Evolutionary conservation across 2,113 vertebrate species (phyloP).

Genomic region (Pelecanus crispus): DNA sequence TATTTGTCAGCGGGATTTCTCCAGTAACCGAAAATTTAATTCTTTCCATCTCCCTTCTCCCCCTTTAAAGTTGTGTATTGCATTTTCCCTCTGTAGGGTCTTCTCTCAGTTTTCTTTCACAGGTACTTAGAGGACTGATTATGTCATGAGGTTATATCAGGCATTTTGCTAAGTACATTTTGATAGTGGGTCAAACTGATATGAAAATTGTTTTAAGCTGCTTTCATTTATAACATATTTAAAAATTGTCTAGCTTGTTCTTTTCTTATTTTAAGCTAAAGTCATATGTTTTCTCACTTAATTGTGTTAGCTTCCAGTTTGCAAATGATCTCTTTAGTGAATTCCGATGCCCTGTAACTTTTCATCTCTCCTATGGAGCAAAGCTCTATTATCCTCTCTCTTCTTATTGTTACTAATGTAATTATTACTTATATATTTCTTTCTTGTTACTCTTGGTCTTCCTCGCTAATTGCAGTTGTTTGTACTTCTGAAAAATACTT

Average conservation of each 20-base stretch:
- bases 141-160: not conserved
- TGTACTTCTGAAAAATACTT: constrained; percentile 24
- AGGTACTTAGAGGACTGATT: not conserved
- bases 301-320: not conserved
- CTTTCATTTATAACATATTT: not conserved
- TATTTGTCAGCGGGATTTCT: not conserved
- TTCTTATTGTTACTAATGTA: not conserved
- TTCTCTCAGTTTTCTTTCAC: not conserved
- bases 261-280: not conserved
- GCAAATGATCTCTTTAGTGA: not conserved
- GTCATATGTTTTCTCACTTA: not conserved
- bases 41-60: not conserved
- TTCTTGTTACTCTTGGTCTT: not conserved
- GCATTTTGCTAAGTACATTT: not conserved
- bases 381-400: not conserved
- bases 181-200: not conserved
- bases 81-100: not conserved
- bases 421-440: not conserved
- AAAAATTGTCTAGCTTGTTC: not conserved
- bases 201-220: not conserved
- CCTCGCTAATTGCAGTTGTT: not conserved
- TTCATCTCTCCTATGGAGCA: not conserved
- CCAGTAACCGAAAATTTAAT: not conserved
- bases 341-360: not conserved
- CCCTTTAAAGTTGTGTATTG: not conserved